These are phyloP conservation scores for Chiroxiphia lanceolata DNA, from an alignment of 2,797 vertebrate species.

Conservation along the genomic window DNA sequence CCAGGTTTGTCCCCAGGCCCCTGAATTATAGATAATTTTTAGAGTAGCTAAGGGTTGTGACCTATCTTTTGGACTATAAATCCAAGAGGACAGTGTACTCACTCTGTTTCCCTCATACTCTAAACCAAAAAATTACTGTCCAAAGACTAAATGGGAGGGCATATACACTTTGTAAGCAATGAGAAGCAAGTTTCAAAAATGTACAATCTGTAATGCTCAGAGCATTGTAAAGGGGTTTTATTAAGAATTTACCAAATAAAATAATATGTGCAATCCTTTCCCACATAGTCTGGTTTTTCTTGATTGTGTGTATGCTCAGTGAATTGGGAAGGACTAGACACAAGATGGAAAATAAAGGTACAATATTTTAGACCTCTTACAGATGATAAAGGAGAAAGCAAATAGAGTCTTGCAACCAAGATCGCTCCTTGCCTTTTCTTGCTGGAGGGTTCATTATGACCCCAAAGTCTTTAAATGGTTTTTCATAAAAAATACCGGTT, in stretches of 20 bases:
- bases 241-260: not conserved
- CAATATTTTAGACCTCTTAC: not conserved
- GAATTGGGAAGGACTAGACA: not conserved
- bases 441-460: not conserved
- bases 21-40: constrained; percentile 13
- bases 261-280: not conserved
- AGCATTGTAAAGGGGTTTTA: not conserved
- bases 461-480: not conserved
- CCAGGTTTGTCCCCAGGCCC: not conserved
- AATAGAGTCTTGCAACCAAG: not conserved
- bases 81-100: not conserved
- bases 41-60: not conserved
- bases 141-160: not conserved
- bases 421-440: not conserved
- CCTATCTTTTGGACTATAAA: constrained; percentile 29
- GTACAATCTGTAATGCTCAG: not conserved
- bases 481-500: not conserved
- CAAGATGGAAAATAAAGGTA: not conserved
- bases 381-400: not conserved
- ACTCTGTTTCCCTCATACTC: not conserved
- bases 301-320: not conserved
- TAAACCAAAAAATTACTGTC: not conserved
- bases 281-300: not conserved
- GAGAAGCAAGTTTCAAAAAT: not conserved
- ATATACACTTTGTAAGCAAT: not conserved